A percentile compares a stretch with the other conserved stretches of the same genome.
Evolutionary conservation across 1,140 invertebrate species (phyloP).

Genomic region (Piezodorus guildinii): DNA sequence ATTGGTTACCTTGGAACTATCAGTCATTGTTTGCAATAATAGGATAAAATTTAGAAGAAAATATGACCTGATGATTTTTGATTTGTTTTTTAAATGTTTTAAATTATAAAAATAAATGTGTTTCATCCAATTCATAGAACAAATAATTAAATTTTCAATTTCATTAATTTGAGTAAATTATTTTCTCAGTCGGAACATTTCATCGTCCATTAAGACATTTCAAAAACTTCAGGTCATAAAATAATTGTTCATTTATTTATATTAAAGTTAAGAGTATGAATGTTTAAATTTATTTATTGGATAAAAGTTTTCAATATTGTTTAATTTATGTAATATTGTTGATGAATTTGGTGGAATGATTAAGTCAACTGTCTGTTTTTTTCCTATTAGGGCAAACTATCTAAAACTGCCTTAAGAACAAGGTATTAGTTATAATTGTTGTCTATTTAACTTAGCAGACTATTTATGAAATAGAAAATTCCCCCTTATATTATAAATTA

Average conservation of each 20-base stretch:
- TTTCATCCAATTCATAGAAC: background rate
- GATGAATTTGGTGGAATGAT: background rate
- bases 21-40: constrained; percentile 22
- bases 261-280: too few species aligned
- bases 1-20: constrained; percentile 20
- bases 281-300: background rate
- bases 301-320: background rate
- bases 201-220: background rate
- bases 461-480: background rate
- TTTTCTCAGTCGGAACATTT: background rate
- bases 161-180: background rate
- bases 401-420: background rate
- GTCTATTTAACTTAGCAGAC: background rate
- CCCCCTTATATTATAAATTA: background rate
- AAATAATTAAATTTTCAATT: background rate
- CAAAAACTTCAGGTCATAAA: background rate
- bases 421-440: background rate
- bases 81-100: background rate
- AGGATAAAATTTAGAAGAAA: background rate
- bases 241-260: background rate
- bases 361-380: background rate
- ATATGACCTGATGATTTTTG: background rate
- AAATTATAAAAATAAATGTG: background rate
- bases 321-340: background rate
- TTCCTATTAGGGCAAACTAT: background rate